Evolutionary conservation across 37 sponge, comb jelly and placozoan genomes (phyloP).

Genomic region (Haliclona indistincta): DNA sequence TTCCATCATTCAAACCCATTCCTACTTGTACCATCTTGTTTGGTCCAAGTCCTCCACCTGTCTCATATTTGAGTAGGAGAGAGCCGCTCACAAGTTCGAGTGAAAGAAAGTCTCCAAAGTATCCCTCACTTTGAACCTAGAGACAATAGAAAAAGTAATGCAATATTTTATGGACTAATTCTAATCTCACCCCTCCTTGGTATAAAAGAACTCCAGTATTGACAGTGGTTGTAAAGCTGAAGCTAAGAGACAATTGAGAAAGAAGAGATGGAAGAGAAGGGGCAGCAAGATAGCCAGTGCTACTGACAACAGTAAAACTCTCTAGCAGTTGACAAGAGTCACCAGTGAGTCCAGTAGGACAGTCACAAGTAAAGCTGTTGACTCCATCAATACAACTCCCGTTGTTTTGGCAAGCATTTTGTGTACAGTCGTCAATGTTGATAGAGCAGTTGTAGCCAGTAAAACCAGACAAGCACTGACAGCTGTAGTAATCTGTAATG

Average conservation of each 20-base stretch:
- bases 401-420: conserved; percentile 10
- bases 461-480: background rate
- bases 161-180: background rate
- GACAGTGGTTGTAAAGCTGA: conserved; percentile 1
- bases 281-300: background rate
- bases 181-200: conserved; percentile 3
- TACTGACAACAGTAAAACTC: background rate
- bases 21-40: background rate
- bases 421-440: conserved; percentile 7
- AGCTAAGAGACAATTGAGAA: background rate
- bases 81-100: background rate
- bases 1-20: background rate
- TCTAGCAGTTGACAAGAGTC: background rate
- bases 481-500: background rate
- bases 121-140: background rate
- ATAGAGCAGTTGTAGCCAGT: conserved; percentile 4
- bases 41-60: background rate
- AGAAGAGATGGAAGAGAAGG: background rate
- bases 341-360: conserved; percentile 15
- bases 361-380: conserved; percentile 2
- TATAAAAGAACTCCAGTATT: background rate
- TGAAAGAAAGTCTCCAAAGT: background rate
- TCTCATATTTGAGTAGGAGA: conserved; percentile 4
- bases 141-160: background rate
- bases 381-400: conserved; percentile 3